Percentiles rank a stretch among this genome's conserved stretches.
These are phyloP conservation scores for Neodontobutis hainanensis DNA, from an alignment of 2,113 vertebrate genomes.

Conservation along the genomic window DNA sequence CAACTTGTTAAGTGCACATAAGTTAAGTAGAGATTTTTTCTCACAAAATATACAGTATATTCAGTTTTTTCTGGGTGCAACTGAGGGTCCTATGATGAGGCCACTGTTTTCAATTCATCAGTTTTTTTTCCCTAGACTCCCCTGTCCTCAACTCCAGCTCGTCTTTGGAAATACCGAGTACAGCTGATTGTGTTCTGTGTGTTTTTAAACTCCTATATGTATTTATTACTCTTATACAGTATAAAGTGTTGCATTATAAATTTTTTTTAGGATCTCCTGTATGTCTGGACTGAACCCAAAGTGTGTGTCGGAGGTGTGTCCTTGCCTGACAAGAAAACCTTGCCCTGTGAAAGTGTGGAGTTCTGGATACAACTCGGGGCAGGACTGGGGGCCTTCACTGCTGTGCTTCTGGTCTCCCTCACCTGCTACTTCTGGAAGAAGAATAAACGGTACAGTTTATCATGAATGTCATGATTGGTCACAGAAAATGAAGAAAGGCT, in stretches of 20 bases:
- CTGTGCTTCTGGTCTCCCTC: conserved; percentile 87
- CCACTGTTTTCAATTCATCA: too few species aligned
- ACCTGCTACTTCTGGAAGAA: conserved; percentile 99
- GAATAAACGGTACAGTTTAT: conserved; percentile 86
- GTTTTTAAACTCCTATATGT: background rate
- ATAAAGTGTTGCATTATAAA: background rate
- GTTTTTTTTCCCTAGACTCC: too few species aligned
- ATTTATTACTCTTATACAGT: background rate
- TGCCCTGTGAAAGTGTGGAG: conserved; percentile 88
- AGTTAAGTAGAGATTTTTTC: too few species aligned
- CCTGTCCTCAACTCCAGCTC: too few species aligned
- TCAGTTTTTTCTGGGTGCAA: too few species aligned
- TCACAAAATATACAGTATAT: too few species aligned
- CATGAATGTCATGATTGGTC: background rate
- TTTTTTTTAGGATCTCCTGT: conserved; percentile 85
- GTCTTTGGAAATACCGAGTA: too few species aligned
- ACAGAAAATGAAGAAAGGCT: too few species aligned
- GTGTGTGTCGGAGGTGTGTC: conserved; percentile 88
- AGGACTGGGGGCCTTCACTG: conserved; percentile 86
- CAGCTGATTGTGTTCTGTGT: background rate
- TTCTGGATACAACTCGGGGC: conserved; percentile 92
- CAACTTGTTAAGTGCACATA: too few species aligned
- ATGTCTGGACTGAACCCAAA: conserved; percentile 93
- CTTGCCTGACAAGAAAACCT: conserved; percentile 86
- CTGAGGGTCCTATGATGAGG: too few species aligned